Conservation (phyloP, 2,113 vertebrate species). For the Polyodon spathula region DNA sequence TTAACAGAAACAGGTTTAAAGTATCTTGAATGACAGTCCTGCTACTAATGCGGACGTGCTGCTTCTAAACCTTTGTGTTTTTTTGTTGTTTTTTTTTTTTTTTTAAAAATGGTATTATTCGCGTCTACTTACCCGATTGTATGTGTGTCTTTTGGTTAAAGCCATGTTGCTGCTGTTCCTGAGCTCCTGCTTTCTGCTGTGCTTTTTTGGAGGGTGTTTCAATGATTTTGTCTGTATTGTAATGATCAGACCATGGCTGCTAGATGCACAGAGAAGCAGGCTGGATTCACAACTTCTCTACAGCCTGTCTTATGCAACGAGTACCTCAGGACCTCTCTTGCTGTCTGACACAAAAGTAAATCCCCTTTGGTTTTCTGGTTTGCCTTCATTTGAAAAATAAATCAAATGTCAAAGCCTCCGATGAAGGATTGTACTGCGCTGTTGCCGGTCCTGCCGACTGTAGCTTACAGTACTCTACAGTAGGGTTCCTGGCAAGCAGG, state of each 20-base stretch:
- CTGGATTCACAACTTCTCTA: slow-evolving; percentile 4
- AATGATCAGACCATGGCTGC: slow-evolving; percentile 18
- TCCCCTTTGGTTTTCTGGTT: background rate
- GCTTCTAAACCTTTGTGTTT: too few relatives aligned
- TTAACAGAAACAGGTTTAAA: too few relatives aligned
- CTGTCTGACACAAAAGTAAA: background rate
- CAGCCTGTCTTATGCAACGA: background rate
- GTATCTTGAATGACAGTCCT: too few relatives aligned
- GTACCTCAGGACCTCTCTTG: background rate
- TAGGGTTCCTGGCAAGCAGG: slow-evolving; percentile 19
- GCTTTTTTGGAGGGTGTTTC: background rate
- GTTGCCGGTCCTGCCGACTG: slow-evolving; percentile 62
- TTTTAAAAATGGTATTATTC: background rate
- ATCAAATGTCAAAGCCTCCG: slow-evolving; percentile 43
- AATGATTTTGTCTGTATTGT: slow-evolving; percentile 5
- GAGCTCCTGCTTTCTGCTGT: slow-evolving; percentile 9
- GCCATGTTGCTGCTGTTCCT: slow-evolving; percentile 63
- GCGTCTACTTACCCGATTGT: slow-evolving; percentile 72
- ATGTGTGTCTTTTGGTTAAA: slow-evolving; percentile 70
- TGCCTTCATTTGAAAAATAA: slow-evolving; percentile 16
- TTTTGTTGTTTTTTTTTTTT: too few relatives aligned
- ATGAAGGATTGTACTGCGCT: slow-evolving; percentile 74
- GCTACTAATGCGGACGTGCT: too few relatives aligned
- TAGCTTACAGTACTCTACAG: slow-evolving; percentile 29
- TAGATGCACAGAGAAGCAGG: background rate